phyloP scores from a whole-genome alignment of 2,888 invertebrate species.

The Spilarctia lutea region DNA sequence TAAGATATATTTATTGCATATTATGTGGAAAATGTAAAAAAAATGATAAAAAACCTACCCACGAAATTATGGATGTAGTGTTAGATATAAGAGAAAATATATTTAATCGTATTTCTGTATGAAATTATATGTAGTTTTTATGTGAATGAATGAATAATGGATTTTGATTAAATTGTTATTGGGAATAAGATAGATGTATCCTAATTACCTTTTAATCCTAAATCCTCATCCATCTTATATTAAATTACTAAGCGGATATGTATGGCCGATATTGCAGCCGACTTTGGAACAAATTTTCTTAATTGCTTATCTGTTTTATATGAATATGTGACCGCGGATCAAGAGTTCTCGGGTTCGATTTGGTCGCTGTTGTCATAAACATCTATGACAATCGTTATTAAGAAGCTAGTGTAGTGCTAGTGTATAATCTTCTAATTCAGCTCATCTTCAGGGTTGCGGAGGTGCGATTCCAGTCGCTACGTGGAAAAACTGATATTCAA shows the following conservation, averaged over 20 bases:
- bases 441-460: too few relatives aligned
- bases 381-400: too few relatives aligned
- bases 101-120: slow-evolving; percentile 87
- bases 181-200: slow-evolving; percentile 73
- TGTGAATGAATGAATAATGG: slow-evolving; percentile 83
- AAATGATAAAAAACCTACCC: slow-evolving; percentile 71
- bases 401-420: too few relatives aligned
- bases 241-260: not conserved
- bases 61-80: slow-evolving; percentile 81
- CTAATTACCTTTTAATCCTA: slow-evolving; percentile 54
- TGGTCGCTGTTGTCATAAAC: too few relatives aligned
- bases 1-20: slow-evolving; percentile 82
- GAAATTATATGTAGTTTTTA: slow-evolving; percentile 87
- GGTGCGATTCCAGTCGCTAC: too few relatives aligned
- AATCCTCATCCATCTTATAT: slow-evolving; percentile 13
- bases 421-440: too few relatives aligned
- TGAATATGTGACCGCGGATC: too few relatives aligned
- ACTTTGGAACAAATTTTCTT: not conserved
- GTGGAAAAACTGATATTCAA: too few relatives aligned
- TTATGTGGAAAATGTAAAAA: slow-evolving; percentile 81
- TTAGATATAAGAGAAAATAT: slow-evolving; percentile 82
- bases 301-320: not conserved
- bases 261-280: not conserved
- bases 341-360: too few relatives aligned
- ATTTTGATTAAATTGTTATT: slow-evolving; percentile 85